These are phyloP conservation scores for Dynastes tityus DNA, from an alignment of 2,888 invertebrate genomes.

Conservation along the genomic window DNA sequence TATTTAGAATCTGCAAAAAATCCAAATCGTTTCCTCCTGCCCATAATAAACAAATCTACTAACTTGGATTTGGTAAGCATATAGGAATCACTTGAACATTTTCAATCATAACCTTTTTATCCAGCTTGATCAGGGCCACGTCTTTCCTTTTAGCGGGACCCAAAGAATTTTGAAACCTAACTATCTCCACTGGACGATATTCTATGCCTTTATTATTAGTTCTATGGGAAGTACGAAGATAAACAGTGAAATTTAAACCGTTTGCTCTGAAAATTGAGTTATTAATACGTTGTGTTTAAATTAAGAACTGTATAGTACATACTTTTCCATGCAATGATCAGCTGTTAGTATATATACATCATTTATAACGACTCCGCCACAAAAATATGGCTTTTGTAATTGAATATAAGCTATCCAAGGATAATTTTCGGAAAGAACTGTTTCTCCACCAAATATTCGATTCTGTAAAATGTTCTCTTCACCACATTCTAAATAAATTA, in stretches of 20 bases:
- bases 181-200: conserved; percentile 21
- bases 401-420: conserved; percentile 75
- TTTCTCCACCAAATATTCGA: conserved; percentile 74
- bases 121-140: conserved; percentile 73
- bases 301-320: conserved; percentile 50
- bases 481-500: conserved; percentile 64
- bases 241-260: conserved; percentile 35
- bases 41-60: conserved; percentile 11
- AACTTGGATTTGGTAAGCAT: conserved; percentile 73
- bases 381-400: conserved; percentile 71
- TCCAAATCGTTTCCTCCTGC: not conserved
- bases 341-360: conserved; percentile 74
- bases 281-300: not conserved
- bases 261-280: conserved; percentile 23
- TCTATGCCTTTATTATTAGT: conserved; percentile 9
- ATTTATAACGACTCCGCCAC: conserved; percentile 75
- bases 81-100: conserved; percentile 70
- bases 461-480: conserved; percentile 57
- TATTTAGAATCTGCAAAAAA: conserved; percentile 68
- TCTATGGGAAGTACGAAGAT: conserved; percentile 40
- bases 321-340: conserved; percentile 76
- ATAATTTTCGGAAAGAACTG: conserved; percentile 71
- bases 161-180: not conserved
- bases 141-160: conserved; percentile 69
- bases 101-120: conserved; percentile 69